Percentiles rank a stretch among this genome's conserved stretches.
These are phyloP conservation scores for Rachycentron canadum DNA, from an alignment of 2,797 vertebrate species.

Conservation along the genomic window DNA sequence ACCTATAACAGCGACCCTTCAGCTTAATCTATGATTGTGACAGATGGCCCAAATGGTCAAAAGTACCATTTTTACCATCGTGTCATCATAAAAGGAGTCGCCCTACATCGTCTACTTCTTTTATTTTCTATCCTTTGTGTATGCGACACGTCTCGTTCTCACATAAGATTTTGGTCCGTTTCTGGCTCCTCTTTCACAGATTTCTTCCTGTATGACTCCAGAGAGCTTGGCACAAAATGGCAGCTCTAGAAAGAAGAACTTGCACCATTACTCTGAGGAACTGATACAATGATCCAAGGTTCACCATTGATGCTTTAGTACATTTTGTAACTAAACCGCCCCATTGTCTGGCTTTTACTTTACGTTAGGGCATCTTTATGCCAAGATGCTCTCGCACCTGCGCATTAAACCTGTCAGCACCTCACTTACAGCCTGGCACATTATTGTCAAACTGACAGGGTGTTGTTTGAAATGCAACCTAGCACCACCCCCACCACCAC, in stretches of 20 bases:
- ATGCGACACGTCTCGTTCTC: not conserved
- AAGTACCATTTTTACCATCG: not conserved
- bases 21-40: slow-evolving; percentile 37
- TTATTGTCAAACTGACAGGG: slow-evolving; percentile 28
- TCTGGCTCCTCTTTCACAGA: slow-evolving; percentile 7
- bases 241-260: slow-evolving; percentile 71
- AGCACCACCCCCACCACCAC: not conserved
- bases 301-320: not conserved
- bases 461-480: slow-evolving; percentile 17
- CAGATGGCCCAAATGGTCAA: slow-evolving; percentile 9
- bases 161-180: not conserved
- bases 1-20: slow-evolving; percentile 34
- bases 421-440: not conserved
- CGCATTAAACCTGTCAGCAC: slow-evolving; percentile 33
- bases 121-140: not conserved
- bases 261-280: slow-evolving; percentile 61
- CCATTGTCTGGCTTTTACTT: not conserved
- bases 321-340: not conserved
- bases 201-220: slow-evolving; percentile 3
- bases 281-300: slow-evolving; percentile 38
- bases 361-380: too few relatives aligned
- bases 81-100: not conserved
- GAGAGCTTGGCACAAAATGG: slow-evolving; percentile 24
- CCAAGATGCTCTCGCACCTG: slow-evolving; percentile 45
- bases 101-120: not conserved